phyloP scores from a whole-genome alignment of 2,113 vertebrate species.

The Neodontobutis hainanensis region DNA sequence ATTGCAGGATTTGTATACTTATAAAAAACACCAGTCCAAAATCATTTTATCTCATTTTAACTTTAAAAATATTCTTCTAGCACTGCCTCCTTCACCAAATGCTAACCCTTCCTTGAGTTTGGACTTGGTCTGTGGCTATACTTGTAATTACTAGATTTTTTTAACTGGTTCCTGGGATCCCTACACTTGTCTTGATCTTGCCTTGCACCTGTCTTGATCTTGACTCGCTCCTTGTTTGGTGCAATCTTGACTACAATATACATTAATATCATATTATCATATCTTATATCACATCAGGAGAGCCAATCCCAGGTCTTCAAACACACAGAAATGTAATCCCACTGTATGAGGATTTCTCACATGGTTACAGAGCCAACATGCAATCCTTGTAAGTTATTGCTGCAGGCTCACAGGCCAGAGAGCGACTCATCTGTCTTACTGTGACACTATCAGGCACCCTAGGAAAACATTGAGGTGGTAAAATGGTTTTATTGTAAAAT shows the following conservation, averaged over 20 bases:
- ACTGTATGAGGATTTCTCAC: slow-evolving; percentile 54
- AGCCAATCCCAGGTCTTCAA: slow-evolving; percentile 35
- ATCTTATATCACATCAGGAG: slow-evolving; percentile 45
- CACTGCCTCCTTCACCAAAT: no score
- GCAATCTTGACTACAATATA: neutral
- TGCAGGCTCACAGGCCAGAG: slow-evolving; percentile 48
- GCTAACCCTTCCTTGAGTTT: no score
- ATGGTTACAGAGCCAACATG: slow-evolving; percentile 58
- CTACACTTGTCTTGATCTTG: no score
- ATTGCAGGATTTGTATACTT: no score
- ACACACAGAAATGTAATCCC: slow-evolving; percentile 6
- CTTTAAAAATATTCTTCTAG: no score
- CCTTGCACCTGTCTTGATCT: no score
- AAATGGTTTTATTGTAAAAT: slow-evolving; percentile 65
- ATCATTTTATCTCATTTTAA: no score
- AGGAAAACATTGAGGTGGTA: slow-evolving; percentile 58
- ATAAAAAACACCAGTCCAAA: no score
- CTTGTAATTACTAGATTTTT: no score
- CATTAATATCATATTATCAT: slow-evolving; percentile 17
- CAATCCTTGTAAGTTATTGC: slow-evolving; percentile 59
- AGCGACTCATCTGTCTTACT: slow-evolving; percentile 63
- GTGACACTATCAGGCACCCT: slow-evolving; percentile 63
- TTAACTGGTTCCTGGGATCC: no score
- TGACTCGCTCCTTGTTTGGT: neutral
- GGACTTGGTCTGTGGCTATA: no score